Base-by-base conservation (phyloP, 2,888 invertebrate species). In the Syrista parreyssii region DNA sequence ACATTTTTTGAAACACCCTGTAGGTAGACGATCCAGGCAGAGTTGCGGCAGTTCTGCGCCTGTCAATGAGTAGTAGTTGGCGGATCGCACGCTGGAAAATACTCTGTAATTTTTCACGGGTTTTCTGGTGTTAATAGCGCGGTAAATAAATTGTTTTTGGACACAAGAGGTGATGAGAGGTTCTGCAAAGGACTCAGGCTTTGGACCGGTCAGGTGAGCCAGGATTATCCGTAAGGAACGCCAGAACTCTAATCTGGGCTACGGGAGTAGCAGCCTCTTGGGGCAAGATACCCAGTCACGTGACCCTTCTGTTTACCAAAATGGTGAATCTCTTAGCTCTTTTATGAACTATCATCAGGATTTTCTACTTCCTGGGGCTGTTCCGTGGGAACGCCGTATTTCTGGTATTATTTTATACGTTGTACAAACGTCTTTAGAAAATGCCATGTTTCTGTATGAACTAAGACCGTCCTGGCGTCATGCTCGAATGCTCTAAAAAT, bases 251-350 rank as follows among this genome's bases (percentile, higher is more conserved):
- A 86, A 85, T 87, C 85, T 85, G 83, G 87, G 86, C 85, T 86
- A 86, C 85, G 83, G 85, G 85, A 89, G 86, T 83, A 84, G 82
- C 86, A 86, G 87, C 84, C 86, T 88, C 86, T 88, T 79, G 83
- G 83, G 81, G 83, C 85, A 81, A 84, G 79, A 84, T 82, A 80
- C 75, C 83, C 80, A 84, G 86, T 91, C 91, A 91, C 91, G 91
- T 91, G 91, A 91, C 86, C 88, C 80, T 81, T 88, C 81, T 91
- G 91, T 91, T 91, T 91, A 91, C 91, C 87, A 90, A 91, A 90
- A 91, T 91, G 91, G 91, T 90, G 90, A 87, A 85, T 81, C 81
- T 55, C 55, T 15, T 83, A 78, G 80, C 79, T 76, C 79, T 84
- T 84, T 85, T 83, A 79, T 82, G 81, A 85, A 83, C 80, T 80